Conservation (phyloP, 2,797 vertebrate species). For the Argya squamiceps region DNA sequence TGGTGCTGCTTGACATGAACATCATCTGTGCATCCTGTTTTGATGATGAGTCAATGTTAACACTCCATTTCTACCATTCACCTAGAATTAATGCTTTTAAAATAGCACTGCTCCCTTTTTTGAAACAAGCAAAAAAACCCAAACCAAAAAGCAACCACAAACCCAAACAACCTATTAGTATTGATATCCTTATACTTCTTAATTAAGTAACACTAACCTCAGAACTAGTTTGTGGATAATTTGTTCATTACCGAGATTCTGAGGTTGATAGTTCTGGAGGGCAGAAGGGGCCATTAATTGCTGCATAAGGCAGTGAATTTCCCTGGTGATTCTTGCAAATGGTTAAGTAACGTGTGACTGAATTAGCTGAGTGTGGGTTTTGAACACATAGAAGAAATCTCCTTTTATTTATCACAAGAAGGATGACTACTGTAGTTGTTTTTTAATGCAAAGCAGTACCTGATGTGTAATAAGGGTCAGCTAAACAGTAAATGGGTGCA, state of each 20-base stretch:
- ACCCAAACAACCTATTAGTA: background rate
- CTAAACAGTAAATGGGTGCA: background rate
- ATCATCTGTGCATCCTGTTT: background rate
- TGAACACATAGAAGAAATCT: background rate
- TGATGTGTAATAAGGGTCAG: background rate
- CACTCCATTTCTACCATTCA: background rate
- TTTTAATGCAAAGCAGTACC: background rate
- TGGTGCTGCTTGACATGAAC: background rate
- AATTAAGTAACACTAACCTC: background rate
- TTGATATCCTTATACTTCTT: background rate
- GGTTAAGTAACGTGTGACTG: background rate
- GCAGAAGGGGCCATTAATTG: background rate
- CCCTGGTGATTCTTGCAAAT: background rate
- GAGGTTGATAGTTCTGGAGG: background rate
- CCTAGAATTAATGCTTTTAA: background rate
- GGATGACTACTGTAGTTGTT: background rate
- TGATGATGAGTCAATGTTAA: fast-evolving
- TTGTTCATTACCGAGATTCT: background rate
- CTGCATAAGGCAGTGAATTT: background rate
- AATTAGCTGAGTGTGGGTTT: background rate
- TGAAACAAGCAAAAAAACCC: background rate
- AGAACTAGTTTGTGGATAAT: background rate
- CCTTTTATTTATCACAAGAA: background rate
- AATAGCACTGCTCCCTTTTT: background rate
- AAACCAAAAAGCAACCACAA: fast-evolving